Percentiles rank a stretch among this genome's conserved stretches.
Evolutionary conservation across 2,113 vertebrate genomes (phyloP).

Genomic region (Pipa parva): DNA sequence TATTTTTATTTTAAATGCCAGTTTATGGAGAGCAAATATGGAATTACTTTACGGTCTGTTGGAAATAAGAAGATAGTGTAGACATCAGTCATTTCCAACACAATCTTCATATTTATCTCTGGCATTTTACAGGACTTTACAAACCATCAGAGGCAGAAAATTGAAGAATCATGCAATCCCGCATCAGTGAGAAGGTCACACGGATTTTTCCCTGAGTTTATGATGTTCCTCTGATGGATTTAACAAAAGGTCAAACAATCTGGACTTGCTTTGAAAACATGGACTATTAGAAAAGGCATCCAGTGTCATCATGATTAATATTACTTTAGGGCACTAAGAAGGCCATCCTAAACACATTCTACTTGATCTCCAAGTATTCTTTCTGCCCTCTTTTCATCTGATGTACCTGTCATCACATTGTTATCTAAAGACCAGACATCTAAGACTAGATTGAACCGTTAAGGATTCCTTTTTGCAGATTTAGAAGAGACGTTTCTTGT

Average conservation of each 20-base stretch:
- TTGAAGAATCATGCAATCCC: not conserved
- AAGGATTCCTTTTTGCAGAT: not conserved
- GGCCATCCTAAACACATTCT: slow-evolving; percentile 4
- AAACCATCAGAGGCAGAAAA: slow-evolving; percentile 16
- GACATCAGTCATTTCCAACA: slow-evolving; percentile 20
- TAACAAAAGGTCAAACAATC: slow-evolving; percentile 32
- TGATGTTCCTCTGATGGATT: slow-evolving; percentile 17
- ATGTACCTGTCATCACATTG: not conserved
- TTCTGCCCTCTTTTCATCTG: not conserved
- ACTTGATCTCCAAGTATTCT: not conserved
- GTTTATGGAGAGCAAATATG: slow-evolving; percentile 8
- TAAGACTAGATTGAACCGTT: slow-evolving; percentile 13
- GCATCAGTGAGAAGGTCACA: slow-evolving; percentile 16
- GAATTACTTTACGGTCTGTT: slow-evolving; percentile 24
- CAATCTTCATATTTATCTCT: slow-evolving; percentile 29
- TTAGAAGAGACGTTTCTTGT: slow-evolving; percentile 13
- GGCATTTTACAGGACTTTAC: slow-evolving; percentile 25
- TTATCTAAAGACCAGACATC: slow-evolving; percentile 3
- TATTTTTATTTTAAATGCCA: not conserved
- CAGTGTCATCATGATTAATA: slow-evolving; percentile 6
- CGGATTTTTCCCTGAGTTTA: slow-evolving; percentile 17
- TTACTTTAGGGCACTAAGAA: not conserved
- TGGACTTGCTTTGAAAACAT: slow-evolving; percentile 9
- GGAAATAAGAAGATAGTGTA: slow-evolving; percentile 3
- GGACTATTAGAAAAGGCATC: not conserved